Evolutionary conservation across 2,888 invertebrate species (phyloP), one percentile per base, ranked within the genome.

Genomic region (Aspidiotus destructor): DNA sequence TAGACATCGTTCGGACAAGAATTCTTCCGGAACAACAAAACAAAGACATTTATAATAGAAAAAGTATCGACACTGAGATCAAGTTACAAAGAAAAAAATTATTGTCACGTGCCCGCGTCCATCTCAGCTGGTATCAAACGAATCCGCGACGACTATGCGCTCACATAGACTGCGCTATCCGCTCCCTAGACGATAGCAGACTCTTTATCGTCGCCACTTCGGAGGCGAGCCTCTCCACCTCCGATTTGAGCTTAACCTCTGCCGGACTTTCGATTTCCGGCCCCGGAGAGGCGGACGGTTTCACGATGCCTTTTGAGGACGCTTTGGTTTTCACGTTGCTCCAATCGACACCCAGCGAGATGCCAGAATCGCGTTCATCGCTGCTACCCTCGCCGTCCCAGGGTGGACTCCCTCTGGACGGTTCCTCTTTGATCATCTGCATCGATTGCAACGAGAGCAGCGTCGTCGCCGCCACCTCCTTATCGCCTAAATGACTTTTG

Each of bases 351-450:
- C 88, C 91, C 68, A 91, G 79, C 0, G 92, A 92, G 73, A 92
- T 92, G 8, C 92, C 92, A 0, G 92, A 92, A 76, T 93, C 92
- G 8, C 92, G 80, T 77, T 92, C 92, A 77, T 92, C 92, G 74
- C 91, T 90, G 69, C 91, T 92, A 42, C 92, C 92, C 75, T 92
- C 92, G 42, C 87, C 89, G 77, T 91, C 91, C 87, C 90, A 90
- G 0, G 89, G 87, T 6, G 88, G 88, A 11, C 89, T 88, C 15
- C 88, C 88, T 55, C 87, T 81, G 62, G 86, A 85, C 0, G 90
- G 89, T 77, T 92, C 92, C 76, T 90, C 89, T 77, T 92, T 74
- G 71, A 74, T 74, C 54, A 72, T 73, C 68, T 69, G 73, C 60
- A 90, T 82, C 54, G 88, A 86, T 64, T 69, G 73, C 60, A 90